phyloP scores from a whole-genome alignment of 35 echinoderm and acorn worm genomes.

The Chiridota heheva region DNA sequence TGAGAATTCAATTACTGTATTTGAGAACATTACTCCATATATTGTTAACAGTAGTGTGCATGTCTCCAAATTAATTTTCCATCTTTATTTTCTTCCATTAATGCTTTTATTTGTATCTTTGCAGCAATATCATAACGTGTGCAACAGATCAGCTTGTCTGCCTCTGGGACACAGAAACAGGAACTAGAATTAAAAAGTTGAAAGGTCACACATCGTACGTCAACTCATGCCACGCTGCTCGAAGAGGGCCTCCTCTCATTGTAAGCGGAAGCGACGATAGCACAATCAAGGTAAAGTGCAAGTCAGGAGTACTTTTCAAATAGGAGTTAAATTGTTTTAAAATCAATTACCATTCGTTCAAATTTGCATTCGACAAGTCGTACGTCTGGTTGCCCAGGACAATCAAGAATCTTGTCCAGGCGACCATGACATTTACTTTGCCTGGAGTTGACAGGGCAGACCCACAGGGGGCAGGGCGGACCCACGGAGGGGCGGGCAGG shows the following conservation, averaged over 20 bases:
- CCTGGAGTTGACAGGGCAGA: too few species aligned
- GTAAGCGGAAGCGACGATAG: conserved; percentile 94
- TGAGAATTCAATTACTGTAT: neutral
- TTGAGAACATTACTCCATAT: neutral
- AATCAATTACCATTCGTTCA: too few species aligned
- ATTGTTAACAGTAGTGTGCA: neutral
- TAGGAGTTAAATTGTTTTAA: too few species aligned
- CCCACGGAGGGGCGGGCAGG: too few species aligned
- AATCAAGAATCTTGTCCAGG: too few species aligned
- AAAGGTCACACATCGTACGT: conserved; percentile 92
- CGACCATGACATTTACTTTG: too few species aligned
- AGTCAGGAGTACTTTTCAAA: too few species aligned
- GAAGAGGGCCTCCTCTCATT: conserved; percentile 82
- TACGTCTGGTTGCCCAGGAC: too few species aligned
- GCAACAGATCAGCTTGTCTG: conserved; percentile 87
- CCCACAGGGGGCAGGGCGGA: too few species aligned
- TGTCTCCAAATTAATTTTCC: neutral
- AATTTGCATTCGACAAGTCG: too few species aligned
- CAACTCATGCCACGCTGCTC: conserved; percentile 86
- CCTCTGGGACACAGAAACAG: conserved; percentile 87
- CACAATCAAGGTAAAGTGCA: conserved; percentile 77
- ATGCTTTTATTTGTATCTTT: conserved; percentile 15
- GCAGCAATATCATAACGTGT: conserved; percentile 81
- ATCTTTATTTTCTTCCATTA: neutral
- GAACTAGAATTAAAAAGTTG: conserved; percentile 92